Evolutionary conservation across 2,113 vertebrate species (phyloP), one percentile per base, ranked within the genome.

Genomic region (Oncorhynchus gorbuscha): DNA sequence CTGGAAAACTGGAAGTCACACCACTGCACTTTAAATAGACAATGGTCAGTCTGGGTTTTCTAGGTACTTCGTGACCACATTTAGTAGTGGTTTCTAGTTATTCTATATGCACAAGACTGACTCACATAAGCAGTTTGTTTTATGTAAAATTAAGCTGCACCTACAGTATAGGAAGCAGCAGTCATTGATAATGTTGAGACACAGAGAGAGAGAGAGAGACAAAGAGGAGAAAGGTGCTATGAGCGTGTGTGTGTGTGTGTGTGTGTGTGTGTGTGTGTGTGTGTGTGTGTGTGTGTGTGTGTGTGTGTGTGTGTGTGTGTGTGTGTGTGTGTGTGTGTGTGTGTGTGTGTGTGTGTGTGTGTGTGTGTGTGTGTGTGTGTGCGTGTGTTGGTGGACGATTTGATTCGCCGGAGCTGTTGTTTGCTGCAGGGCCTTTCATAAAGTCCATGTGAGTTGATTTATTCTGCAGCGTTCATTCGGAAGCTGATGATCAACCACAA

Each of bases 381-480:
- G 26, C 2, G 26, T 62, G 35, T 30, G 22, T 62, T 32, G 13
- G 59, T 22, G n/a, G 14, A 55, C 3, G 51, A 55, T 18, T 4
- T 55, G 51, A 55, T 55, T 18, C 16, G 16, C 51, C 16, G 1
- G 3, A 16, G 16, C 51, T 71, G 58, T 68, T 61, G 30, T 69
- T 62, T 22, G n/a, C 59, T 62, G 59, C 59, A 24, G 59, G n/a
- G 20, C n/a, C 59, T 62, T 62, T 62, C 18, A n/a, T 22, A 22
- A 62, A 62, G n/a, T 8, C 59, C n/a, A 65, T 76, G 39, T 48
- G 48, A 22, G 16, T 45, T 80, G 75, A 64, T 76, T 73, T 73
- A 81, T 69, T 69, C 67, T 83, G 62, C 61, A 81, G 72, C 66
- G 59, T n/a, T 75, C 66, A 67, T 76, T 62, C 62, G 62, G 32